These are phyloP conservation scores for Heliothis subflexa DNA, from an alignment of 1,140 invertebrate species.

Conservation along the genomic window DNA sequence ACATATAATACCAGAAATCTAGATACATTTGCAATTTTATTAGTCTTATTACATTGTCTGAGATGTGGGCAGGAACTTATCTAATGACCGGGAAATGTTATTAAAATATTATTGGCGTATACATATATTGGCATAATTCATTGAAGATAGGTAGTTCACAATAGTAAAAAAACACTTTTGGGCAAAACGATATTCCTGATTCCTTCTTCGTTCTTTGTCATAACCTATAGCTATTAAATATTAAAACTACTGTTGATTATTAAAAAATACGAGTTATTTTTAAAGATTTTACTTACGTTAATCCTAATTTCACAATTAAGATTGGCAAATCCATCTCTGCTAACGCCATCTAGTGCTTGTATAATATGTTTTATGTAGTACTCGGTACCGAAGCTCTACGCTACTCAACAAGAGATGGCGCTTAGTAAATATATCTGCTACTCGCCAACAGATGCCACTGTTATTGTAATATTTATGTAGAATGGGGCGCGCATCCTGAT, in stretches of 20 bases:
- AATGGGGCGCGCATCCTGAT: background rate
- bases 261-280: too few species aligned
- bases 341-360: background rate
- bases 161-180: too few species aligned
- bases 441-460: constrained; percentile 13
- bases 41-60: constrained; percentile 3
- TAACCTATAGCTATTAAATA: too few species aligned
- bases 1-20: constrained; percentile 15
- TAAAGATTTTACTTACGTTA: too few species aligned
- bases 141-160: too few species aligned
- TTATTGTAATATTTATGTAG: background rate
- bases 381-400: background rate
- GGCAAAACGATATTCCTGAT: too few species aligned
- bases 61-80: constrained; percentile 17
- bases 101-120: background rate
- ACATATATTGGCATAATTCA: too few species aligned
- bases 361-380: background rate
- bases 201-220: too few species aligned
- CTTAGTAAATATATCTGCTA: background rate
- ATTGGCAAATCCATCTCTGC: too few species aligned
- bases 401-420: constrained; percentile 30
- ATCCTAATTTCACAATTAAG: too few species aligned
- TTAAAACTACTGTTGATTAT: too few species aligned
- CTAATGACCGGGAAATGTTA: constrained; percentile 11
- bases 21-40: constrained; percentile 3